A percentile compares a stretch with the other conserved stretches of the same genome.
Evolutionary conservation across 2,113 vertebrate species (phyloP).

Genomic region (Astur gentilis): DNA sequence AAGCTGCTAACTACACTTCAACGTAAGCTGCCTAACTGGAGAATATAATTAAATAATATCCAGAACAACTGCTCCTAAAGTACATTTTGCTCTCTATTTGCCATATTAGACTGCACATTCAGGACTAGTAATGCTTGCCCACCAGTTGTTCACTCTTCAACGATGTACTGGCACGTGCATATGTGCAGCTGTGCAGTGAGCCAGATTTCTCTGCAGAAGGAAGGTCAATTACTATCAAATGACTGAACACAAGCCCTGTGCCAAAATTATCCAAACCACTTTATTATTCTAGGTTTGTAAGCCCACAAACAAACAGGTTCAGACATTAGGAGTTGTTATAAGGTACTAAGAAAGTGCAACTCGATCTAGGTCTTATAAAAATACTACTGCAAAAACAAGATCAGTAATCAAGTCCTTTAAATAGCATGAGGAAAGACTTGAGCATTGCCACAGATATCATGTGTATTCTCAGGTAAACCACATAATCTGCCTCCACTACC

Average conservation of each 20-base stretch:
- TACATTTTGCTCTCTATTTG: background rate
- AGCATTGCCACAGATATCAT: background rate
- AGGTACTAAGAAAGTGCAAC: background rate
- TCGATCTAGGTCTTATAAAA: background rate
- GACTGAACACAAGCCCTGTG: background rate
- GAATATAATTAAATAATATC: background rate
- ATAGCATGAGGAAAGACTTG: constrained; percentile 10
- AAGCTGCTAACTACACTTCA: constrained; percentile 26
- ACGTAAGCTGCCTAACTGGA: background rate
- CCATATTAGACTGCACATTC: background rate
- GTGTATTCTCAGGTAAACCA: background rate
- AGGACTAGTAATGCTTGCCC: background rate
- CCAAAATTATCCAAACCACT: background rate
- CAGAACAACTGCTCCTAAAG: background rate
- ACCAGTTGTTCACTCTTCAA: background rate
- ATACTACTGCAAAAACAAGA: background rate
- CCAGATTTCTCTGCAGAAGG: background rate
- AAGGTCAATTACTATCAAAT: constrained; percentile 25
- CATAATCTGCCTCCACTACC: background rate
- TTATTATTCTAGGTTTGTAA: constrained; percentile 2
- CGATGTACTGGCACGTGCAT: background rate
- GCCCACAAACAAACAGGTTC: constrained; percentile 3
- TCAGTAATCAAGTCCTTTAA: constrained; percentile 37
- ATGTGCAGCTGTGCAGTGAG: constrained; percentile 5
- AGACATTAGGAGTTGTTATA: background rate